Evolutionary conservation across 1,140 invertebrate genomes (phyloP).

Genomic region (Pogonomyrmex barbatus): DNA sequence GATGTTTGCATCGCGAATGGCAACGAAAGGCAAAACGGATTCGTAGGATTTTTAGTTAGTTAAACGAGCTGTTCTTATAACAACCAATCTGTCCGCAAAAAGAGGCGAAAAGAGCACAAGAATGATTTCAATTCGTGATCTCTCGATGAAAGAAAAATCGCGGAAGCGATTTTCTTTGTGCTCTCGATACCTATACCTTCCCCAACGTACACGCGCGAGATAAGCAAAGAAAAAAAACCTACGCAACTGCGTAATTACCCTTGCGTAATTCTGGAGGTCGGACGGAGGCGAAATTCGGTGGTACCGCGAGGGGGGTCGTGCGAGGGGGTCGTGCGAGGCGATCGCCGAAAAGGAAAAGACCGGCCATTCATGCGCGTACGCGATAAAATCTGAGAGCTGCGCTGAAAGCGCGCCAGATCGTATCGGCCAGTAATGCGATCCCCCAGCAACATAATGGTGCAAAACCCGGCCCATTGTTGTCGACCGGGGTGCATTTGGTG

Average conservation of each 20-base stretch:
- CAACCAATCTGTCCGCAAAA: neutral
- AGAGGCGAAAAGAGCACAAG: too few relatives aligned
- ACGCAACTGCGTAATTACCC: slow-evolving; percentile 52
- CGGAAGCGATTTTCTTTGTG: too few relatives aligned
- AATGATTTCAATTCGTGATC: slow-evolving; percentile 7
- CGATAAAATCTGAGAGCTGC: slow-evolving; percentile 63
- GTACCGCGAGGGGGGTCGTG: slow-evolving; percentile 37
- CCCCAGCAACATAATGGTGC: slow-evolving; percentile 75
- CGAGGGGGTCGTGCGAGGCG: slow-evolving; percentile 39
- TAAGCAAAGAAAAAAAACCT: slow-evolving; percentile 21
- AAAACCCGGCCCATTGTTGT: slow-evolving; percentile 75
- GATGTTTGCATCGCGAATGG: slow-evolving; percentile 16
- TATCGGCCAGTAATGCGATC: slow-evolving; percentile 76
- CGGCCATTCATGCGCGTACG: slow-evolving; percentile 55
- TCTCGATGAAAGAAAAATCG: slow-evolving; percentile 3
- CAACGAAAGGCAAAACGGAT: neutral
- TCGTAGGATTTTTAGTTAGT: slow-evolving; percentile 2
- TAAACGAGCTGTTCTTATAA: slow-evolving; percentile 9
- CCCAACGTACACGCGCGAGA: neutral
- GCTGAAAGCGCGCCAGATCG: slow-evolving; percentile 68
- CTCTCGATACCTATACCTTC: too few relatives aligned
- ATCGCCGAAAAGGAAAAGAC: slow-evolving; percentile 54
- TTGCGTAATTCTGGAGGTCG: slow-evolving; percentile 28
- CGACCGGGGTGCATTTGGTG: slow-evolving; percentile 65
- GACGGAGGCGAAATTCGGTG: slow-evolving; percentile 45